phyloP scores from a whole-genome alignment of 2,888 invertebrate species.

The Amphipoea oculea region DNA sequence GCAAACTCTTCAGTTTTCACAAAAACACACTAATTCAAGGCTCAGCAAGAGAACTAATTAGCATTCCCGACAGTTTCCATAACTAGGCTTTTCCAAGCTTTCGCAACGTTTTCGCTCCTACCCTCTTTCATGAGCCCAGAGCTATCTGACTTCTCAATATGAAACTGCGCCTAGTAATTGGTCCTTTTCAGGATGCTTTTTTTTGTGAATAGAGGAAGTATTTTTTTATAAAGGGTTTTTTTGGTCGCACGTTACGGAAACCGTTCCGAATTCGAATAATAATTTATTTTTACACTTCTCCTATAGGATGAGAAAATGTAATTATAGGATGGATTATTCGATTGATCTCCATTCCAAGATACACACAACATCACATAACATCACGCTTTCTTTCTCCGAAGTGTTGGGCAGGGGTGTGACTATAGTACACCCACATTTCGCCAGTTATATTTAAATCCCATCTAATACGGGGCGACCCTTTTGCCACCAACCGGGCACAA shows the following conservation, averaged over 20 bases:
- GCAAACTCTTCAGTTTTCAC: not conserved
- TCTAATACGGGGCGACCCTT: no score
- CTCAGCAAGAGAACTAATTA: slow-evolving; percentile 48
- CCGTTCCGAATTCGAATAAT: not conserved
- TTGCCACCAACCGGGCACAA: no score
- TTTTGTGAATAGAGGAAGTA: not conserved
- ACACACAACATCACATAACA: no score
- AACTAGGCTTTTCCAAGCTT: slow-evolving; percentile 8
- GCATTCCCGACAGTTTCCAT: slow-evolving; percentile 21
- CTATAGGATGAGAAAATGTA: no score
- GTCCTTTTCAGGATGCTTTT: slow-evolving; percentile 29
- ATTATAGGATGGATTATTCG: no score
- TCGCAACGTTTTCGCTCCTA: slow-evolving; percentile 17
- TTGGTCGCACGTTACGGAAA: not conserved
- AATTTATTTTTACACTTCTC: no score
- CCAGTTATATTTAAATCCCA: no score
- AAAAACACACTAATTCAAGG: slow-evolving; percentile 18
- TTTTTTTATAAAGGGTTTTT: not conserved
- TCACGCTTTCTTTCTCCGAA: no score
- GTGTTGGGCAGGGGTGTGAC: no score
- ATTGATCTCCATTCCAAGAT: no score
- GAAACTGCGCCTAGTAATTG: slow-evolving; percentile 47
- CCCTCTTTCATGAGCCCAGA: slow-evolving; percentile 20
- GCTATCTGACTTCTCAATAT: slow-evolving; percentile 42
- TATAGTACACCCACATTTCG: no score